These are phyloP conservation scores for Aspidoscelis tigris DNA, from an alignment of 2,113 vertebrate species.

Conservation along the genomic window DNA sequence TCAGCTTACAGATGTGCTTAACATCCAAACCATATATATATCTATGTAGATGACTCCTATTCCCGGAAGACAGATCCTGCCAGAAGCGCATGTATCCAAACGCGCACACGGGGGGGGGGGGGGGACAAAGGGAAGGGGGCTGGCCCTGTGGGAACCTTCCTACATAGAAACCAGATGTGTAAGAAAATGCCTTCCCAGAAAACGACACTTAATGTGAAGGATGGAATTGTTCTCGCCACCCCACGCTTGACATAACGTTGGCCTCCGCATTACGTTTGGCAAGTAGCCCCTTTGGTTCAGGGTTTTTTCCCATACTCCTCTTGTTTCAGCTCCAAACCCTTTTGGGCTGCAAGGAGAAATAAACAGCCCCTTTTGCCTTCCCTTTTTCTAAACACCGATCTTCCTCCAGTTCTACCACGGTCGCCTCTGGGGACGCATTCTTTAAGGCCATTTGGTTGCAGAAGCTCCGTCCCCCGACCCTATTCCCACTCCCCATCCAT, in stretches of 20 bases:
- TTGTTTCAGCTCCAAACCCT: background rate
- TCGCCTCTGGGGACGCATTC: background rate
- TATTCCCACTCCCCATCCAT: background rate
- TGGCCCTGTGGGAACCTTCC: background rate
- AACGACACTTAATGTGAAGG: background rate
- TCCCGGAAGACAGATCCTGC: background rate
- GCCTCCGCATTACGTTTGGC: background rate
- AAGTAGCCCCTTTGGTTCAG: background rate
- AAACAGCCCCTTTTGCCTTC: background rate
- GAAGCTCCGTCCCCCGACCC: background rate
- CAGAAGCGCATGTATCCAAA: background rate
- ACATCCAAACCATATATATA: background rate
- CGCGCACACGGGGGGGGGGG: background rate
- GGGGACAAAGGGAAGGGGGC: background rate
- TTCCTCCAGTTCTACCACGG: background rate
- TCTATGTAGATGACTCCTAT: background rate
- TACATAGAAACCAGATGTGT: conserved; percentile 10
- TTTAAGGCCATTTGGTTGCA: background rate
- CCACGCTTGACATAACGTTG: background rate
- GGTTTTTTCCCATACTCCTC: background rate
- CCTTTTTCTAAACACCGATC: background rate
- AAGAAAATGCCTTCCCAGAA: background rate
- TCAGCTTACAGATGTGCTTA: no score
- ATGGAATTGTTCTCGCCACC: background rate
- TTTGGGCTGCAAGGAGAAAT: background rate